Base-by-base conservation (phyloP, 2,797 vertebrate genomes). In the Mormyrops attenuatus region DNA sequence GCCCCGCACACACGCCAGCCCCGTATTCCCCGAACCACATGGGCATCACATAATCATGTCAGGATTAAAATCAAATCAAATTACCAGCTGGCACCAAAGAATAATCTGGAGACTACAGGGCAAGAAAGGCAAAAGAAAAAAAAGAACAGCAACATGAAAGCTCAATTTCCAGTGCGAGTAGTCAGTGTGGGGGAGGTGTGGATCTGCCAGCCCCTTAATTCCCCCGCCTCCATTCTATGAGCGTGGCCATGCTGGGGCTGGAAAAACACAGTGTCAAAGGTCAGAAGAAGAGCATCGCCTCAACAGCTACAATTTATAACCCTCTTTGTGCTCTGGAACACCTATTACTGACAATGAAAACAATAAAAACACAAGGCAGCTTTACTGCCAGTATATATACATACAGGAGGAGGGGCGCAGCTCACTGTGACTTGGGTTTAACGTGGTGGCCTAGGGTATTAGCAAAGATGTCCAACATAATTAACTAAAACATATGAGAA, bases 31-130 rank as follows among this genome's bases (percentile, higher is more conserved):
- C 47, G 9, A 30, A 63, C 60, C 41, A 30, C 41, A 55, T 30
- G 89, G 86, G 89, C 91, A 90, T 84, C 84, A n/a, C 89, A 87
- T 94, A 95, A 95, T 95, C 95, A 95, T 92, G 93, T 90, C 88
- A 88, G 95, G 95, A 96, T 96, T 95, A 95, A 86, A 92, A 92
- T 94, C 91, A 94, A 95, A 95, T 95, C 94, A 94, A 92, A 95
- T 96, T 96, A 94, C 26, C 91, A 90, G 89, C 93, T 93, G 90
- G 90, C 52, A 57, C 15, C 49, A 47, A 80, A 85, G 50, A 47
- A 52, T 47, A 85, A 49, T n/a, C 34, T 47, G 50, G 26, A 41
- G 63, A 30, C 57, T 47, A 53, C 17, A 88, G 50, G 66, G 55
- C 63, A 17, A n/a, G 20, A 87, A 52, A 69, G 73, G 60, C 20